Base-by-base conservation (phyloP, 2,797 vertebrate species). In the Platalea minor region DNA sequence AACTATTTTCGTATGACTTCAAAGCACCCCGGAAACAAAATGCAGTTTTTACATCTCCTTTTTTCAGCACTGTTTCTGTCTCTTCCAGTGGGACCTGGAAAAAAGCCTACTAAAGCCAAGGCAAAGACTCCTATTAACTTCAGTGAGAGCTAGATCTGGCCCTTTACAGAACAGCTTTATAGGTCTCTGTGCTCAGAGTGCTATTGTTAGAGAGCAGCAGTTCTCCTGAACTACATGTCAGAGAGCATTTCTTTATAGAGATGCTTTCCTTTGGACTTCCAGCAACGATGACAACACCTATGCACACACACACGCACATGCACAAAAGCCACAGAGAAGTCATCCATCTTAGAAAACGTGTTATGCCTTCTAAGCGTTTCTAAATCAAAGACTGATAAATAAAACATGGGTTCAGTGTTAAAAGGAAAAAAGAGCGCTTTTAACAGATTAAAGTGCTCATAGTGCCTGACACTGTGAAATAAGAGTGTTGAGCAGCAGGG, bases 381-480 rank as follows among this genome's bases (percentile, higher is more conserved):
- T 91, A 80, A 97, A 97, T 97, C 96, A 97, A 97, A 97, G 94
- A 45, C 96, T 97, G 91, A 97, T 97, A 97, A 96, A 97, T 96
- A 97, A 97, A 97, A 96, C 96, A 97, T 97, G 85, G 84, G 54
- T 80, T 95, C 74, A 31, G 78, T 89, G 95, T 95, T 97, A 96
- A 96, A 95, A 90, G 95, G 72, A 9, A 90, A 94, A 96, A 96
- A 91, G 94, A 85, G 89, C 76, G 93, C 96, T 97, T 97, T 97
- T 96, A 97, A 96, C 96, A 95, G 96, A 97, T 97, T 97, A 97
- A 97, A 97, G 96, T 88, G 91, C 85, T 97, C 95, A 96, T 81
- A 50, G 89, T 80, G 76, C 91, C 95, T 97, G 97, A 97, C 96
- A 95, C 76, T 85, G 89, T 95, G 95, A 96, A 96, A 97, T 95